Evolutionary conservation across 2,797 vertebrate genomes (phyloP), one percentile per base, ranked within the genome.

Genomic region (Cottoperca gobio): DNA sequence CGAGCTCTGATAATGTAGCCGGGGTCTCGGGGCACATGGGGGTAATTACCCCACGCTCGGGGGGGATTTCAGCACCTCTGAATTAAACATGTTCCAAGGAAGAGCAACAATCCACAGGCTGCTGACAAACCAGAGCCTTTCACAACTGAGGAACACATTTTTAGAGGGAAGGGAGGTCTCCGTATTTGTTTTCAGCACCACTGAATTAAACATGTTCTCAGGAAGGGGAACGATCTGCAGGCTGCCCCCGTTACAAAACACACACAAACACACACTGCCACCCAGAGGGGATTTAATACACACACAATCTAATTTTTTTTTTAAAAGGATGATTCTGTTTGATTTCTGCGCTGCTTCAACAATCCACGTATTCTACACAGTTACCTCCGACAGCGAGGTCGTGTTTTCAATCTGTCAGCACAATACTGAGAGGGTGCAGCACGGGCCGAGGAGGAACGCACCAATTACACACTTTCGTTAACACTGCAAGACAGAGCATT

Each of bases 61-160:
- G 81, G 81, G 69, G 57, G 50, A 88, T 86, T 87, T 83, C 83
- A 86, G 57, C 75, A 79, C 82, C 82, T 90, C 67, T 87, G 62
- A 90, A 92, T 91, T 87, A 87, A 89, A 89, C 83, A 78, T 88
- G 84, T 62, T 85, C 74, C 73, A 85, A 35, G 39, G 58, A 73
- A 63, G 86, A 73, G 12, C 37, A 82, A 84, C 66, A 84, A 86
- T 81, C 75, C 64, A 82, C 72, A 31, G 64, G 66, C 77, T 63
- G 63, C 76, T 75, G n/a, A 48, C 35, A 13, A 67, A 50, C 42
- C 49, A 14, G 58, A 40, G 52, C 35, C 46, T 55, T 63, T 71
- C 23, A 61, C 31, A 54, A 35, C 12, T 4, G 46, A 61, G 49
- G 43, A 66, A 61, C 12, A 67, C 62, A 53, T 46, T 85, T 84